phyloP scores from a whole-genome alignment of 2,113 vertebrate species.

The Isichthys henryi region DNA sequence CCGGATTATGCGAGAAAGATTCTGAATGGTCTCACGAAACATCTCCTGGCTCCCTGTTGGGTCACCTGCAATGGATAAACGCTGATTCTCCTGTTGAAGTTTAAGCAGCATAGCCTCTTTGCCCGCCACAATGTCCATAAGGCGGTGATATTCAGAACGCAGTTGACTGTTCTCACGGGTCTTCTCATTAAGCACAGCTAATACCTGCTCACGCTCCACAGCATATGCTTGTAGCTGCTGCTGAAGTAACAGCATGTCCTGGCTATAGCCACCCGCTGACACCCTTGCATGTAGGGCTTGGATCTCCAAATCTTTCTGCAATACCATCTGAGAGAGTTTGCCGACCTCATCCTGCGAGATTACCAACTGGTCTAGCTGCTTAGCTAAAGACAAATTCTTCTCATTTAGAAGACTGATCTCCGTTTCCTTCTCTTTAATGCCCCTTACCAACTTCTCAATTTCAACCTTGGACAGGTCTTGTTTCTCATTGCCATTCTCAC shows the following conservation, averaged over 20 bases:
- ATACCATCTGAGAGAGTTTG: slow-evolving; percentile 81
- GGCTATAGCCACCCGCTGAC: slow-evolving; percentile 63
- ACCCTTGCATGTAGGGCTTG: slow-evolving; percentile 79
- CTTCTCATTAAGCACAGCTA: slow-evolving; percentile 89
- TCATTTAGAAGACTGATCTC: slow-evolving; percentile 89
- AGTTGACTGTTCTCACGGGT: slow-evolving; percentile 88
- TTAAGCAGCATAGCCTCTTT: slow-evolving; percentile 83
- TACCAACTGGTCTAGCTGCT: slow-evolving; percentile 78
- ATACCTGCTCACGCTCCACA: slow-evolving; percentile 79
- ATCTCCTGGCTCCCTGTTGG: slow-evolving; percentile 83
- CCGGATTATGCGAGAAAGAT: slow-evolving; percentile 89
- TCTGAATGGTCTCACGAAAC: slow-evolving; percentile 94
- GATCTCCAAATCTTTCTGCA: slow-evolving; percentile 91
- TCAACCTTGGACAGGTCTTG: slow-evolving; percentile 93
- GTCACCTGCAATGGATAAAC: slow-evolving; percentile 67
- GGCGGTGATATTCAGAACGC: slow-evolving; percentile 80
- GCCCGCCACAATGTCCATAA: slow-evolving; percentile 84
- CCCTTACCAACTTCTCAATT: slow-evolving; percentile 78
- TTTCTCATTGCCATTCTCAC: slow-evolving; percentile 89
- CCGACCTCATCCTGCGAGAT: slow-evolving; percentile 79
- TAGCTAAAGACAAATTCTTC: slow-evolving; percentile 79
- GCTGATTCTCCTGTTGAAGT: slow-evolving; percentile 86
- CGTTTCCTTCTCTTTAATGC: slow-evolving; percentile 87
- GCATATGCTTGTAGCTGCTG: slow-evolving; percentile 85
- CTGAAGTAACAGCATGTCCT: slow-evolving; percentile 77